A percentile compares a stretch with the other conserved stretches of the same genome.
Evolutionary conservation across 1,140 invertebrate genomes (phyloP).

Genomic region (Gyrodactylus salaris): DNA sequence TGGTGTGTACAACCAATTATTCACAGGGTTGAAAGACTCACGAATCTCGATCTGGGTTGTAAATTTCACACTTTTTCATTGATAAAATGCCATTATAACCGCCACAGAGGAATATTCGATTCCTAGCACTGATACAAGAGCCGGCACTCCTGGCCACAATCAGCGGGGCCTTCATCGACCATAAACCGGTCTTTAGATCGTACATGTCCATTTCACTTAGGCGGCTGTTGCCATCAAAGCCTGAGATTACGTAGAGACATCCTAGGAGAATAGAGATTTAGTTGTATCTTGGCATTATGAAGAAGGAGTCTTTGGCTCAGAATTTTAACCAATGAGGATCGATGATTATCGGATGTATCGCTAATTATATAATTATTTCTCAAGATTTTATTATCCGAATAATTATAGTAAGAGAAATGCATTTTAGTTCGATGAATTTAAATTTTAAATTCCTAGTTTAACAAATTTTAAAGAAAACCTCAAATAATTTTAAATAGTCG

Average conservation of each 20-base stretch:
- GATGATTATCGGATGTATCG: too few species aligned
- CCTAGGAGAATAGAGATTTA: slow-evolving; percentile 12
- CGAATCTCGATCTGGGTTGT: slow-evolving; percentile 15
- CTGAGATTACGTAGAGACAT: slow-evolving; percentile 24
- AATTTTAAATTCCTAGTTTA: too few species aligned
- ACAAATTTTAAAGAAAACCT: too few species aligned
- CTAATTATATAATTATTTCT: too few species aligned
- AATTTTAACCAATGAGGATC: too few species aligned
- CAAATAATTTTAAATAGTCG: too few species aligned
- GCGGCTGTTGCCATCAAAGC: slow-evolving; percentile 43
- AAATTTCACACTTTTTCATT: slow-evolving; percentile 18
- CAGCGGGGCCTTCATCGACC: slow-evolving; percentile 45
- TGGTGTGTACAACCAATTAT: too few species aligned
- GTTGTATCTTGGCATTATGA: too few species aligned
- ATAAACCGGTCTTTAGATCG: slow-evolving; percentile 34
- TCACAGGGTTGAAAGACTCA: slow-evolving; percentile 11
- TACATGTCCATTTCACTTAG: slow-evolving; percentile 55
- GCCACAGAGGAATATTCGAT: slow-evolving; percentile 48
- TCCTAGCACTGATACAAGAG: slow-evolving; percentile 42
- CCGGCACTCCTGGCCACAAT: slow-evolving; percentile 46
- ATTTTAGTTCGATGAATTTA: too few species aligned
- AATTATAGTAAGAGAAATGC: too few species aligned
- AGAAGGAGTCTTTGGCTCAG: too few species aligned
- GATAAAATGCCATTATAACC: slow-evolving; percentile 26
- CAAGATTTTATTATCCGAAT: too few species aligned